These are phyloP conservation scores for Prionchulus punctatus DNA, from an alignment of 2,888 invertebrate species.

Conservation along the genomic window DNA sequence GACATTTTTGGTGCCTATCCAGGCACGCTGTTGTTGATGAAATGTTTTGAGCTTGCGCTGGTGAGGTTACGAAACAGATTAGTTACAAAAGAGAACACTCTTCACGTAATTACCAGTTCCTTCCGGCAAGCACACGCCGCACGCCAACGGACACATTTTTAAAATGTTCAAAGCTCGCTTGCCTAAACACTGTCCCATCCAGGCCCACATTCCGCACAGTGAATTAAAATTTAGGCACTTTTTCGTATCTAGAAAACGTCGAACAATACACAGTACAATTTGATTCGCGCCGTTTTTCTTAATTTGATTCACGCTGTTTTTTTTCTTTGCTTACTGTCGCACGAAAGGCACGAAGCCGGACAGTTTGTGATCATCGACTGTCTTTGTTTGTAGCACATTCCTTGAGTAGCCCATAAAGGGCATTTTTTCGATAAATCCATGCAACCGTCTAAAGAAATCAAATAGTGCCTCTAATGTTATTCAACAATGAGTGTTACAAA, in stretches of 20 bases:
- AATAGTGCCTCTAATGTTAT: too few relatives aligned
- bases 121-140: conserved; percentile 3
- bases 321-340: too few relatives aligned
- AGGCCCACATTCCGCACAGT: conserved; percentile 1
- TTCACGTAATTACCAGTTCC: background rate
- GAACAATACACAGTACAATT: too few relatives aligned
- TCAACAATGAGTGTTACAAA: too few relatives aligned
- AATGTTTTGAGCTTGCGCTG: too few relatives aligned
- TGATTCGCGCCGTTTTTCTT: too few relatives aligned
- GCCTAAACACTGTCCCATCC: conserved; percentile 1
- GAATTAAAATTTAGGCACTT: conserved; percentile 3
- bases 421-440: conserved; percentile 30
- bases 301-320: too few relatives aligned
- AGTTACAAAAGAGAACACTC: background rate
- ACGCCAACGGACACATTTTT: background rate
- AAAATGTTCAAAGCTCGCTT: background rate
- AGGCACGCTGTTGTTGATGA: too few relatives aligned
- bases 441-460: too few relatives aligned
- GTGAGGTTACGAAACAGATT: too few relatives aligned
- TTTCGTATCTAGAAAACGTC: too few relatives aligned
- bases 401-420: conserved; percentile 27
- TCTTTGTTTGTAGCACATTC: conserved; percentile 30
- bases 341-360: conserved; percentile 28
- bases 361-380: conserved; percentile 34
- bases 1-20: background rate